Base-by-base conservation (phyloP, 1,140 invertebrate species). In the Saccostrea cuccullata region DNA sequence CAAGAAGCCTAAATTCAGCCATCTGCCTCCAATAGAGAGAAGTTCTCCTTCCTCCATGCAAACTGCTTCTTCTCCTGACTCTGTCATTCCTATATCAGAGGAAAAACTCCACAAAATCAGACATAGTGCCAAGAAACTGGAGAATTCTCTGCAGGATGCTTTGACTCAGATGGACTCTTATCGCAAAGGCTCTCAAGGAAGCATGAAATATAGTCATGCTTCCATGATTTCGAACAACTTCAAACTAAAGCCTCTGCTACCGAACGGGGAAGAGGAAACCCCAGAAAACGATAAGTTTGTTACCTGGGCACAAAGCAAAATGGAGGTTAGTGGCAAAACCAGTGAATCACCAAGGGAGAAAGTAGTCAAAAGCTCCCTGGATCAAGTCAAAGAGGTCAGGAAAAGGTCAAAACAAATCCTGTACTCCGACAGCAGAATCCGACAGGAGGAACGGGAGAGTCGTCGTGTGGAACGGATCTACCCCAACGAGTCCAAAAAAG, bases 141-240 rank as follows among this genome's bases (percentile, higher is more conserved):
- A 94, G 87, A 90, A 89, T 58, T 94, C 93, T 55, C 82, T 94
- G 30, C 92, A 93, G 86, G 93, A 92, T 86, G 92, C 92, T 30
- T 89, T 94, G 17, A 86, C 87, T 67, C 92, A 92, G 77, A 93
- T 93, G 90, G 92, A 92, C 36, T 90, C 86, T 30, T 91, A 91
- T 86, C 88, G 90, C 26, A 93, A 91, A 90, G 87, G 86, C 58
- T 85, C 88, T 4, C 70, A 77, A 77, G 70, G 70, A 77, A 87
- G 85, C 0, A 86, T 84, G 77, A 86, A 86, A 82, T 82, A 82
- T 87, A 89, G 87, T 77, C 87, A 73, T 67, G 90, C 82, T 56
- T 89, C 88, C 70, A 86, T 86, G 55, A 86, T 84, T 87, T 87
- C 84, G 13, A 82, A 56, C 55, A 84, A 84, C 12, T 67, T 83